A percentile compares a stretch with the other conserved stretches of the same genome.
Conservation (phyloP, 2,888 invertebrate genomes). For the Amphiduros pacificus region DNA sequence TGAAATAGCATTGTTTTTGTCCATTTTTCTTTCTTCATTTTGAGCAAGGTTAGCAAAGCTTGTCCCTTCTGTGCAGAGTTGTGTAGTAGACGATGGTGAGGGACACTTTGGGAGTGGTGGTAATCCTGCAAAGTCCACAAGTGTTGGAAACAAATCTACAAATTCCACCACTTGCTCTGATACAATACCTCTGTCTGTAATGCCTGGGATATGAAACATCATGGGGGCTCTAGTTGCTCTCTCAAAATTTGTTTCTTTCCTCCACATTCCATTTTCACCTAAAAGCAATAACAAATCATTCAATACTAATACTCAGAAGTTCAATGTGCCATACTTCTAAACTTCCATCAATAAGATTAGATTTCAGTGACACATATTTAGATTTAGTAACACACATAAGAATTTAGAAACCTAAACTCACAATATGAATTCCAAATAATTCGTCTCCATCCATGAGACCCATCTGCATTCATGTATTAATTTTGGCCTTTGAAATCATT, state of each 20-base stretch:
- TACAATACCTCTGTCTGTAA: conserved; percentile 34
- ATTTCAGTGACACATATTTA: too few species aligned
- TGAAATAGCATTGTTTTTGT: conserved; percentile 26
- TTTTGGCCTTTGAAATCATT: too few species aligned
- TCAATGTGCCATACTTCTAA: too few species aligned
- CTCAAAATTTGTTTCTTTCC: conserved; percentile 41
- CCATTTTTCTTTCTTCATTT: conserved; percentile 5
- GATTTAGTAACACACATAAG: too few species aligned
- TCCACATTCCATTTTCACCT: conserved; percentile 32
- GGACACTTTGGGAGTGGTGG: conserved; percentile 21
- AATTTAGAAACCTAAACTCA: too few species aligned
- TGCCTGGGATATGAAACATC: conserved; percentile 39
- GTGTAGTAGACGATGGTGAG: conserved; percentile 13
- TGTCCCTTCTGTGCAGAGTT: conserved; percentile 23
- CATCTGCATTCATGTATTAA: too few species aligned
- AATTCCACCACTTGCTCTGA: conserved; percentile 37
- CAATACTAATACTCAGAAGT: too few species aligned
- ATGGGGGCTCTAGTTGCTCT: conserved; percentile 37
- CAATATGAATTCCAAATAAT: too few species aligned
- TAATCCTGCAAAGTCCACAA: conserved; percentile 37
- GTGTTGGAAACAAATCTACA: conserved; percentile 40
- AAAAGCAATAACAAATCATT: too few species aligned
- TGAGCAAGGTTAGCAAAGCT: conserved; percentile 21
- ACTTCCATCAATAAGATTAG: too few species aligned
- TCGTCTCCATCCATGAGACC: too few species aligned